Percentiles rank a stretch among this genome's conserved stretches.
Evolutionary conservation across 2,797 vertebrate genomes (phyloP).

Genomic region (Alca torda): DNA sequence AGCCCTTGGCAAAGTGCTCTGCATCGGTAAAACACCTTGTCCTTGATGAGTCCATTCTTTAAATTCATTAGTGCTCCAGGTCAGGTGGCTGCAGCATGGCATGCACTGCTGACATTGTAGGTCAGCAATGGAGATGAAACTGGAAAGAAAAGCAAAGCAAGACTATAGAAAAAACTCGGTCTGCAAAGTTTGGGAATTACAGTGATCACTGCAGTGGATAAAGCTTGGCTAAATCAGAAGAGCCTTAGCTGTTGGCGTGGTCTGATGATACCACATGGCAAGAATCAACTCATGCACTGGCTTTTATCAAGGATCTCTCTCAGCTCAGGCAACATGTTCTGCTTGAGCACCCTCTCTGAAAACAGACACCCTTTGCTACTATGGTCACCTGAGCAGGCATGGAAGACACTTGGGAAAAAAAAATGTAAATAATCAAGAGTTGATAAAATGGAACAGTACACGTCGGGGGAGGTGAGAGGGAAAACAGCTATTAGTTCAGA

Average conservation of each 20-base stretch:
- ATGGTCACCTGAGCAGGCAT: background rate
- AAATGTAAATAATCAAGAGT: background rate
- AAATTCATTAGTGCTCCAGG: slow-evolving; percentile 83
- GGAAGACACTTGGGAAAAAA: background rate
- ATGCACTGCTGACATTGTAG: slow-evolving; percentile 78
- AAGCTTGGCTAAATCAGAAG: background rate
- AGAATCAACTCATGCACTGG: background rate
- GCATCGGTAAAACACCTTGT: slow-evolving; percentile 47
- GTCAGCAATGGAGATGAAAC: slow-evolving; percentile 82
- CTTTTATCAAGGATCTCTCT: background rate
- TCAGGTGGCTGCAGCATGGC: slow-evolving; percentile 86
- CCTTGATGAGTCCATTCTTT: slow-evolving; percentile 78
- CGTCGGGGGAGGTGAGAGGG: background rate
- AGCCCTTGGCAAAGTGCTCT: slow-evolving; percentile 74
- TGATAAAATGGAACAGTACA: background rate
- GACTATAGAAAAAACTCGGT: background rate
- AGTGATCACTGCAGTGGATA: background rate
- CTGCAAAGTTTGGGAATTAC: background rate
- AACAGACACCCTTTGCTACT: background rate
- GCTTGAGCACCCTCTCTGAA: background rate
- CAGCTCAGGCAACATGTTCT: background rate
- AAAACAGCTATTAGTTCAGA: background rate
- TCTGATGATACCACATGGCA: background rate
- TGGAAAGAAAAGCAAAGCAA: slow-evolving; percentile 20
- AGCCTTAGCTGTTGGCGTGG: background rate